Evolutionary conservation across 2,113 vertebrate genomes (phyloP).

Genomic region (Larimichthys polyactis): DNA sequence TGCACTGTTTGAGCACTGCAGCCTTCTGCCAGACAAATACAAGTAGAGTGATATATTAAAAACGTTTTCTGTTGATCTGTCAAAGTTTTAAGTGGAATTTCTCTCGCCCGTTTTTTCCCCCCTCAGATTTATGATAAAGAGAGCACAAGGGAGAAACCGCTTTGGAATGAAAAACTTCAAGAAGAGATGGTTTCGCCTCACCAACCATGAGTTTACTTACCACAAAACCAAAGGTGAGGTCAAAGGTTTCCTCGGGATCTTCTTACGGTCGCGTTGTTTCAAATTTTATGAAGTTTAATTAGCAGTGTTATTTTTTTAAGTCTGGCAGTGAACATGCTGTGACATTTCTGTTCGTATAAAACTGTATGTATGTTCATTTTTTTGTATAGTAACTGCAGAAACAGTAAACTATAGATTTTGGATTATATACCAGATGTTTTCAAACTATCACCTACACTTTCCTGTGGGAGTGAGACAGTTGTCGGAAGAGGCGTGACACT

Average conservation of each 20-base stretch:
- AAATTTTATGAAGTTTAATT: too few relatives aligned
- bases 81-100: constrained; percentile 5
- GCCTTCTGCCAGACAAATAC: not conserved
- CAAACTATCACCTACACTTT: too few relatives aligned
- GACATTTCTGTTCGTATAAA: too few relatives aligned
- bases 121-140: constrained; percentile 96
- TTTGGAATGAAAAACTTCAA: constrained; percentile 99
- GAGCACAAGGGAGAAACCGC: constrained; percentile 96
- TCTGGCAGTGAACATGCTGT: too few relatives aligned
- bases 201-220: constrained; percentile 98
- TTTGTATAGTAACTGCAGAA: too few relatives aligned
- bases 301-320: too few relatives aligned
- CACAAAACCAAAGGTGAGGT: constrained; percentile 95
- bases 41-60: not conserved
- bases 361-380: too few relatives aligned
- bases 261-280: constrained; percentile 1
- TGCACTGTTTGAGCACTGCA: not conserved
- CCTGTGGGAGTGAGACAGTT: too few relatives aligned
- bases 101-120: not conserved
- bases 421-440: too few relatives aligned
- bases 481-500: too few relatives aligned
- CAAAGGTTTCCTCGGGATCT: constrained; percentile 50
- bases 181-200: constrained; percentile 98
- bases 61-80: not conserved
- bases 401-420: too few relatives aligned